Evolutionary conservation across 2,888 invertebrate species (phyloP), one percentile per base, ranked within the genome.

Genomic region (Chymomyza procnemis): DNA sequence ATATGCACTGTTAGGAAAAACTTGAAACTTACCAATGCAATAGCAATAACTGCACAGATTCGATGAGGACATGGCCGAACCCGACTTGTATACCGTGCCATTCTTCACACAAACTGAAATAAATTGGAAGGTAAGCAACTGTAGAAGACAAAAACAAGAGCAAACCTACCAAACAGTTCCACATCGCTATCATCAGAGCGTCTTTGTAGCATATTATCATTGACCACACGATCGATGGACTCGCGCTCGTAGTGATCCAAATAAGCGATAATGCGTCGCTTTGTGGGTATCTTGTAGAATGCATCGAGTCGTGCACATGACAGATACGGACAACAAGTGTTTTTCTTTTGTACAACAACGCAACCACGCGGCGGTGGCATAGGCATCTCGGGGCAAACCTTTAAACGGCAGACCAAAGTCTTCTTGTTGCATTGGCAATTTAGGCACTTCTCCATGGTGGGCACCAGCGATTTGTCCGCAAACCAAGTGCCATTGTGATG

Each of bases 1-100:
- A n/a, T n/a, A n/a, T n/a, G n/a, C n/a, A n/a, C n/a, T n/a, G n/a
- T n/a, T n/a, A n/a, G n/a, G n/a, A n/a, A n/a, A n/a, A n/a, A n/a
- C n/a, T n/a, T n/a, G n/a, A 21, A 8, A 79, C 82, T 80, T 74
- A 90, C 90, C 90, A 79, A 96, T 94, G 89, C 97, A 97, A 92
- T 95, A 97, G 91, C 97, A 97, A 90, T 96, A 95, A 90, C 96
- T 95, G 91, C 97, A 97, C n/a, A 94, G 93, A 69, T 94, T 93
- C 18, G 94, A 93, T 4, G 95, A 94, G 76, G 94, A 93, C 95
- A 97, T 95, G 6, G 97, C 97, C 4, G 97, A 97, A 26, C 90
- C 87, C 52, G 88, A 88, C 80, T 91, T 84, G 85, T 91, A 87
- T 14, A 90, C 88, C 46, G 91, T 87, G 81, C 90, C 88, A 86